phyloP scores from a whole-genome alignment of 2,797 vertebrate species.

The Thaleichthys pacificus region DNA sequence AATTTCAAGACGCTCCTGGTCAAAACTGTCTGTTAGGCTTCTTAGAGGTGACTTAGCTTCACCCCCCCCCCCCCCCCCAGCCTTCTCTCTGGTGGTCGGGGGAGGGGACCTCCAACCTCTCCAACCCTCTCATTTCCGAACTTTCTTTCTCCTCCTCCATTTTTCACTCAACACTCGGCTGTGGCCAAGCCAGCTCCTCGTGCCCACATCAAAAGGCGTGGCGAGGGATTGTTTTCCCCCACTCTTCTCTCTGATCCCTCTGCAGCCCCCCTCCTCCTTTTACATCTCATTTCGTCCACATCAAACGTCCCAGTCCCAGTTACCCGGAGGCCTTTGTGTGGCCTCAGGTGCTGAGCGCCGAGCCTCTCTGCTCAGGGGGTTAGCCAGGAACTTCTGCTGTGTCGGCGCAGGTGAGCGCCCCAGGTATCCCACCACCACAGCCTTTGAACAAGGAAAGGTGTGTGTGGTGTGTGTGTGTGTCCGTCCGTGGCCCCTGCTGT shows the following conservation, averaged over 20 bases:
- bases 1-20: background rate
- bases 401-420: conserved; percentile 65
- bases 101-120: too few species aligned
- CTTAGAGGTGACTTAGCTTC: too few species aligned
- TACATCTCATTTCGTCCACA: conserved; percentile 63
- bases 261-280: conserved; percentile 29
- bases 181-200: conserved; percentile 17
- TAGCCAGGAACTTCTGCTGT: conserved; percentile 66
- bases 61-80: too few species aligned
- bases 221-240: conserved; percentile 29
- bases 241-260: conserved; percentile 38
- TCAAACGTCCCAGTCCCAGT: conserved; percentile 63
- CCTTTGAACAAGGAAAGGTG: conserved; percentile 62
- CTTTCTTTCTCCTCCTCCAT: conserved; percentile 22
- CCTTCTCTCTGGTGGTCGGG: too few species aligned
- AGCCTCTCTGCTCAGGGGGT: conserved; percentile 45
- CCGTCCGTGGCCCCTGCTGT: conserved; percentile 18
- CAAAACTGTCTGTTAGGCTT: background rate
- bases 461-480: background rate
- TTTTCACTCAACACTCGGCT: conserved; percentile 50
- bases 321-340: conserved; percentile 66
- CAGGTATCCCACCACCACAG: conserved; percentile 60
- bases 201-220: conserved; percentile 59
- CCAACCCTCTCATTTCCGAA: background rate
- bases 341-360: conserved; percentile 62